phyloP scores from a whole-genome alignment of 2,888 invertebrate genomes.

The Steinernema carpocapsae region DNA sequence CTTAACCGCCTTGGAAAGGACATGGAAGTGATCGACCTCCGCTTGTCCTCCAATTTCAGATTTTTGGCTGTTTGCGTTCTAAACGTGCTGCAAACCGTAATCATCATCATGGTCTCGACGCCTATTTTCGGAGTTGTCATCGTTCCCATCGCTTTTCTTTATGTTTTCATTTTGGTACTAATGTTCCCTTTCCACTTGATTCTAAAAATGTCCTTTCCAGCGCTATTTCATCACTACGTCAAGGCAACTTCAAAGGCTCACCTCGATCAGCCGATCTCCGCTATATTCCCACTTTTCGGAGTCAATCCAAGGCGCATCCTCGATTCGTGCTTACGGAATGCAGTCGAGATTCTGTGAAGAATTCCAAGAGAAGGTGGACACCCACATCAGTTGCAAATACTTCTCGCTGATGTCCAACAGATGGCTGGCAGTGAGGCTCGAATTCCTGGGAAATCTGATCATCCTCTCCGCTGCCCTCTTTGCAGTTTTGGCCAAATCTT shows the following conservation, averaged over 20 bases:
- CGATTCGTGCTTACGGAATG: constrained; percentile 67
- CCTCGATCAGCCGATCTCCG: constrained; percentile 55
- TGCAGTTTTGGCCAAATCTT: constrained; percentile 76
- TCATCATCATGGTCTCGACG: constrained; percentile 49
- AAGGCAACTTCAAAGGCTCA: constrained; percentile 75
- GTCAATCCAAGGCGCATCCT: constrained; percentile 77
- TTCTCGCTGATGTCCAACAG: constrained; percentile 53
- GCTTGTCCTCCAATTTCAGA: constrained; percentile 52
- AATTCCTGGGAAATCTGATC: constrained; percentile 87
- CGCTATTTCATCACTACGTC: constrained; percentile 92
- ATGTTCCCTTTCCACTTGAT: not conserved
- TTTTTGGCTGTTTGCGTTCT: constrained; percentile 50
- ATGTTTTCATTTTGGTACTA: constrained; percentile 55
- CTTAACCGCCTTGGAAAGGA: constrained; percentile 55
- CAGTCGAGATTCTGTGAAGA: constrained; percentile 40
- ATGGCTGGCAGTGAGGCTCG: constrained; percentile 90
- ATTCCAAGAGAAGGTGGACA: constrained; percentile 48
- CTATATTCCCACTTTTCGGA: constrained; percentile 88
- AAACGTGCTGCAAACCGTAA: constrained; percentile 45
- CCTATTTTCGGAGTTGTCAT: constrained; percentile 54
- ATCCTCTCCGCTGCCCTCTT: constrained; percentile 91
- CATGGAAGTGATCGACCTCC: constrained; percentile 59
- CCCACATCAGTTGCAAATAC: constrained; percentile 54
- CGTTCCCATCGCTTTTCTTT: constrained; percentile 51
- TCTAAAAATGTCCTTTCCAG: constrained; percentile 70